A percentile compares a stretch with the other conserved stretches of the same genome.
These are phyloP conservation scores for Typhlichthys subterraneus DNA, from an alignment of 2,797 vertebrate species.

Conservation along the genomic window DNA sequence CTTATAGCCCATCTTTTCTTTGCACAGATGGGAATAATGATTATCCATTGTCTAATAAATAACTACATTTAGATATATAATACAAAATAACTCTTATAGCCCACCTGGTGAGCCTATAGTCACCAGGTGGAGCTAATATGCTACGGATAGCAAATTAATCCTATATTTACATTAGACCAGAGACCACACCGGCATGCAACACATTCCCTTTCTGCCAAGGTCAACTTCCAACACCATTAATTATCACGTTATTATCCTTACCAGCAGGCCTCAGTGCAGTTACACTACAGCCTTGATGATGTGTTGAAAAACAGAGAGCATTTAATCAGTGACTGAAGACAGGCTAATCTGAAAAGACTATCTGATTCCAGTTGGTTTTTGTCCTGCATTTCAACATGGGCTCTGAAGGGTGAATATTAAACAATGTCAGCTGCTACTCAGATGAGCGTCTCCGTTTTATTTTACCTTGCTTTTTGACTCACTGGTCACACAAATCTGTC, in stretches of 20 bases:
- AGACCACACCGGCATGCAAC: conserved; percentile 24
- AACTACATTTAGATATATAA: conserved; percentile 36
- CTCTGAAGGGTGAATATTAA: conserved; percentile 38
- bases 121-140: conserved; percentile 74
- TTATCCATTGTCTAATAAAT: conserved; percentile 29
- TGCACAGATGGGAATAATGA: not conserved
- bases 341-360: conserved; percentile 27
- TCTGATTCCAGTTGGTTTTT: conserved; percentile 37
- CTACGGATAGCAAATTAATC: conserved; percentile 35
- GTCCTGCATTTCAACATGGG: conserved; percentile 46
- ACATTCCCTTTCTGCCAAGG: conserved; percentile 54
- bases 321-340: conserved; percentile 36
- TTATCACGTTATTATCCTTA: conserved; percentile 64
- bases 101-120: conserved; percentile 38
- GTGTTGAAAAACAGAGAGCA: conserved; percentile 38
- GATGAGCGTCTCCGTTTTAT: conserved; percentile 17
- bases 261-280: conserved; percentile 42
- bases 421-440: conserved; percentile 42
- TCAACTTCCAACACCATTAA: conserved; percentile 55
- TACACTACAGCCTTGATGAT: conserved; percentile 26
- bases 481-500: not conserved
- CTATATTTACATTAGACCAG: conserved; percentile 32
- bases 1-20: no score
- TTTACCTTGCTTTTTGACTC: conserved; percentile 37
- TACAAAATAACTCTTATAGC: no score